phyloP scores from a whole-genome alignment of 2,888 invertebrate genomes.

The Drosophila pegasa region DNA sequence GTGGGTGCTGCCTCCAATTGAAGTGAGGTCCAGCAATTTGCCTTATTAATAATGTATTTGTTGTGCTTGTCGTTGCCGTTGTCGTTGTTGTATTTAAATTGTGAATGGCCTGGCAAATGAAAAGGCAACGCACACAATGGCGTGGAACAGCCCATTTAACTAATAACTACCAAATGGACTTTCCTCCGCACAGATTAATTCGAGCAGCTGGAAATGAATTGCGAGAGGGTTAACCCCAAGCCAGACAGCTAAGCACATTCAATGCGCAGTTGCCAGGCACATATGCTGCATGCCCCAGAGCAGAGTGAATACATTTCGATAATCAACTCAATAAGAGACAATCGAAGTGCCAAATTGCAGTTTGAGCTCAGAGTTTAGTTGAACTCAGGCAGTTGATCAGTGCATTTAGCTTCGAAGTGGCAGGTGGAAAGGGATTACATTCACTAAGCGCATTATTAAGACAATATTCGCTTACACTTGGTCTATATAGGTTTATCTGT shows the following conservation, averaged over 20 bases:
- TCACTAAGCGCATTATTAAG: too few relatives aligned
- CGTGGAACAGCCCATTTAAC: slow-evolving; percentile 51
- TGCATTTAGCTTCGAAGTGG: too few relatives aligned
- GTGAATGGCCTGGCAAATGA: slow-evolving; percentile 64
- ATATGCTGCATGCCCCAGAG: too few relatives aligned
- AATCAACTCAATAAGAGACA: too few relatives aligned
- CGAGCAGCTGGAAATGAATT: neutral
- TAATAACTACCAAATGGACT: slow-evolving; percentile 45
- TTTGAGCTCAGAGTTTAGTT: too few relatives aligned
- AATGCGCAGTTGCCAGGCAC: neutral
- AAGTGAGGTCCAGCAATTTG: slow-evolving; percentile 48
- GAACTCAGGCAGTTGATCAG: too few relatives aligned
- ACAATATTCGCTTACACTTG: too few relatives aligned
- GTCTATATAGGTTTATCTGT: too few relatives aligned
- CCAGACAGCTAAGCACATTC: neutral
- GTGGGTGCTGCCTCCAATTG: slow-evolving; percentile 53
- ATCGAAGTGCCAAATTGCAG: too few relatives aligned
- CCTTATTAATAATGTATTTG: slow-evolving; percentile 51
- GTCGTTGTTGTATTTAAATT: slow-evolving; percentile 42
- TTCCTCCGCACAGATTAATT: slow-evolving; percentile 5
- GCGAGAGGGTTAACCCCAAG: neutral
- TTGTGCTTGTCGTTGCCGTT: slow-evolving; percentile 25
- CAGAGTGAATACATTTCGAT: too few relatives aligned
- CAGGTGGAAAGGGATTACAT: too few relatives aligned
- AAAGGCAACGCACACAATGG: slow-evolving; percentile 47